Evolutionary conservation across 2,888 invertebrate genomes (phyloP).

Genomic region (Trilocha varians): DNA sequence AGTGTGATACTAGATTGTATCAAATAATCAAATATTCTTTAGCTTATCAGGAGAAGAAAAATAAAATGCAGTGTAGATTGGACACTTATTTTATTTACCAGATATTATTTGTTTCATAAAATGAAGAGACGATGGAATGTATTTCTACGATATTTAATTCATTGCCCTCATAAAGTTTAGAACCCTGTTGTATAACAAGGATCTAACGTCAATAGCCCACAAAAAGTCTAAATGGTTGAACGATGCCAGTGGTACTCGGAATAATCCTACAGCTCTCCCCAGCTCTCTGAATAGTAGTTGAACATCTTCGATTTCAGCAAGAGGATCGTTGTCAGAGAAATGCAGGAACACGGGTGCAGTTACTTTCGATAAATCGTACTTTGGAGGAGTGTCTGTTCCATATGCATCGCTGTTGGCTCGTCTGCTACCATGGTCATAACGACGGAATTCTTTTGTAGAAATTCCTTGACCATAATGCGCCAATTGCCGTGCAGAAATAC

Average conservation of each 20-base stretch:
- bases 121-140: too few species aligned
- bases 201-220: conserved; percentile 76
- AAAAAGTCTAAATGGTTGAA: conserved; percentile 83
- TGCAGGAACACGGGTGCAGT: conserved; percentile 76
- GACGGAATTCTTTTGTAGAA: conserved; percentile 61
- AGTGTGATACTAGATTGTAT: too few species aligned
- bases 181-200: conserved; percentile 72
- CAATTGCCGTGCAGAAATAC: conserved; percentile 78
- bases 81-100: too few species aligned
- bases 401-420: conserved; percentile 69
- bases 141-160: too few species aligned
- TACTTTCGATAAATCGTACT: conserved; percentile 71
- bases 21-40: too few species aligned
- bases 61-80: too few species aligned
- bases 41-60: too few species aligned
- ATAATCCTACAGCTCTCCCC: conserved; percentile 70
- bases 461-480: conserved; percentile 82
- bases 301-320: conserved; percentile 73
- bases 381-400: conserved; percentile 67
- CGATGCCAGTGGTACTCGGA: conserved; percentile 65
- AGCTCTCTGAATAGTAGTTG: conserved; percentile 64
- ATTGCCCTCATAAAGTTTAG: conserved; percentile 63
- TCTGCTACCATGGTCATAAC: conserved; percentile 70
- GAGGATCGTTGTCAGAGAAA: conserved; percentile 77
- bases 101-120: too few species aligned